phyloP scores from a whole-genome alignment of 2,888 invertebrate species.

The Pteria penguin region DNA sequence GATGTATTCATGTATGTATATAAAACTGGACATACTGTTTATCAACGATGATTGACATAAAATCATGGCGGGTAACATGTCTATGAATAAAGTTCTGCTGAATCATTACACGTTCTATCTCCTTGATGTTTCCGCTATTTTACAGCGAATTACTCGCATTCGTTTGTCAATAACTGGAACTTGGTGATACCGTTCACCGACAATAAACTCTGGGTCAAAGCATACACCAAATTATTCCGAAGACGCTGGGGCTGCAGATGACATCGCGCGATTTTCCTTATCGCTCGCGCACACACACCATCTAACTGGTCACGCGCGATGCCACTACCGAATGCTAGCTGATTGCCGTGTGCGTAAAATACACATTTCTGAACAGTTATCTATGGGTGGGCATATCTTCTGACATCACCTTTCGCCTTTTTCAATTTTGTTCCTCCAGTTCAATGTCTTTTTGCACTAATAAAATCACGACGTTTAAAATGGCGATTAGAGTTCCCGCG shows the following conservation, averaged over 20 bases:
- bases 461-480: slow-evolving; percentile 8
- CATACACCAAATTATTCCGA: slow-evolving; percentile 53
- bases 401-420: slow-evolving; percentile 10
- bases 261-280: slow-evolving; percentile 61
- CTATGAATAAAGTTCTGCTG: too few relatives aligned
- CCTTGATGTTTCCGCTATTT: neutral
- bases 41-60: too few relatives aligned
- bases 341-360: slow-evolving; percentile 41
- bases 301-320: slow-evolving; percentile 44
- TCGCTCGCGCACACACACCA: slow-evolving; percentile 57
- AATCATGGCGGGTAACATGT: too few relatives aligned
- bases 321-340: slow-evolving; percentile 35
- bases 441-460: slow-evolving; percentile 40
- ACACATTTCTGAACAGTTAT: slow-evolving; percentile 42
- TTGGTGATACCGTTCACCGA: slow-evolving; percentile 63
- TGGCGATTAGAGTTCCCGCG: too few relatives aligned
- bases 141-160: neutral
- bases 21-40: too few relatives aligned
- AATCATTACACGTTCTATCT: too few relatives aligned
- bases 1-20: too few relatives aligned
- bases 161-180: neutral
- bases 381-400: slow-evolving; percentile 36
- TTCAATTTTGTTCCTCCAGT: slow-evolving; percentile 33
- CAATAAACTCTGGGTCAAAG: slow-evolving; percentile 54
- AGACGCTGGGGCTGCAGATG: slow-evolving; percentile 57